These are phyloP conservation scores for Trididemnum nubilum DNA, from an alignment of 23 tunicate genomes.

Conservation along the genomic window DNA sequence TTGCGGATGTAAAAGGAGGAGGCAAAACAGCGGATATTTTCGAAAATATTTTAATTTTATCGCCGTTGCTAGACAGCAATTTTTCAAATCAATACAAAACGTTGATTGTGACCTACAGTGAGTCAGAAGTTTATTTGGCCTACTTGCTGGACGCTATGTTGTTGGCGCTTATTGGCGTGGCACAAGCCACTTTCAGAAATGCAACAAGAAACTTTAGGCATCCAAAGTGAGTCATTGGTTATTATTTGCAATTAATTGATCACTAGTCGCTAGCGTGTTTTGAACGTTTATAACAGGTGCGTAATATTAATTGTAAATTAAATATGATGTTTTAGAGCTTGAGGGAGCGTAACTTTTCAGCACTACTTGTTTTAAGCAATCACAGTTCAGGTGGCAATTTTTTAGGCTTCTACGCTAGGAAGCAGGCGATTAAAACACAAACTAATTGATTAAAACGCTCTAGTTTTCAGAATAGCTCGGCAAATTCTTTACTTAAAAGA, in stretches of 20 bases:
- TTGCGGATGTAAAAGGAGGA: not conserved
- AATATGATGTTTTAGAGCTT: no score
- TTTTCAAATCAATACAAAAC: slow-evolving; percentile 7
- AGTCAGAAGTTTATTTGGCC: not conserved
- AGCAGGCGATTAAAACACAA: no score
- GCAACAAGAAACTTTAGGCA: not conserved
- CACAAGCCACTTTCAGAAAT: not conserved
- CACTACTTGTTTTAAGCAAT: no score
- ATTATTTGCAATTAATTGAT: not conserved
- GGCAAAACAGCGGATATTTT: not conserved
- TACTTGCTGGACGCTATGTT: slow-evolving; percentile 35
- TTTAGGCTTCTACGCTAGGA: no score
- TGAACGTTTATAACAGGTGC: no score
- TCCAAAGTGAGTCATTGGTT: slow-evolving; percentile 18
- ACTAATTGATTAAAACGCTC: no score
- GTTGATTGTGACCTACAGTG: not conserved
- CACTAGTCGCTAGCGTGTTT: not conserved
- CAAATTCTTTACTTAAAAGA: no score
- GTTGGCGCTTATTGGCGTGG: slow-evolving; percentile 1
- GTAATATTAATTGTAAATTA: no score
- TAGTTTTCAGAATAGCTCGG: no score
- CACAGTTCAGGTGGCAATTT: no score
- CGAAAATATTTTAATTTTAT: slow-evolving; percentile 29
- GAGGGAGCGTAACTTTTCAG: no score
- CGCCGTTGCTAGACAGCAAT: slow-evolving; percentile 12